Evolutionary conservation across 30 jellyfish, hydroid and myxozoan genomes (phyloP).

Genomic region (Aurelia coerulea): DNA sequence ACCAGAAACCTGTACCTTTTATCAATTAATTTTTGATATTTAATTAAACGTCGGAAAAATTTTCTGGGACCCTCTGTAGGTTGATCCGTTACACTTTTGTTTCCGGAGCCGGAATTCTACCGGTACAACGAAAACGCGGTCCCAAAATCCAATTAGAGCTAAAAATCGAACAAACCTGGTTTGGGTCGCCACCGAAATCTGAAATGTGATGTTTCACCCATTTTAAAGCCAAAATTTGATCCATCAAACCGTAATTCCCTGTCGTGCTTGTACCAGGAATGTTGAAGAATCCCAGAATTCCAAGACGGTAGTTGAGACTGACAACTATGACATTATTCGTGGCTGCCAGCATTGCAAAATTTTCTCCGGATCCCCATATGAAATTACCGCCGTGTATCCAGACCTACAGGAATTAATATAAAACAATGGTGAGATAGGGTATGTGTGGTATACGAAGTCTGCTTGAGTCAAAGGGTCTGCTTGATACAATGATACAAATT

Average conservation of each 20-base stretch:
- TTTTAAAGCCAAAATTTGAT: conserved; percentile 76
- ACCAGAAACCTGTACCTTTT: too few relatives aligned
- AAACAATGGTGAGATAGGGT: too few relatives aligned
- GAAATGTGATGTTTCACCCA: conserved; percentile 74
- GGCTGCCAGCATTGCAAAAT: conserved; percentile 54
- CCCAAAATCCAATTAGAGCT: too few relatives aligned
- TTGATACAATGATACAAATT: too few relatives aligned
- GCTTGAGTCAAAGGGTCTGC: too few relatives aligned
- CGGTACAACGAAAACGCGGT: too few relatives aligned
- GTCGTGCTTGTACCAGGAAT: conserved; percentile 42
- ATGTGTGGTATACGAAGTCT: too few relatives aligned
- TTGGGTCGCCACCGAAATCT: conserved; percentile 83
- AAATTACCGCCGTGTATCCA: conserved; percentile 84
- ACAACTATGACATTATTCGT: conserved; percentile 65
- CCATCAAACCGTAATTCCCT: conserved; percentile 87
- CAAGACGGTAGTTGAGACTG: conserved; percentile 72
- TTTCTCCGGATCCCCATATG: conserved; percentile 35
- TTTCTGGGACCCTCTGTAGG: too few relatives aligned
- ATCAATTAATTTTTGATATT: too few relatives aligned
- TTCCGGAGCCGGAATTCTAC: too few relatives aligned
- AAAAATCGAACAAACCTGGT: background rate
- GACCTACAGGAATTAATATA: conserved; percentile 15
- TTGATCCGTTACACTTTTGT: too few relatives aligned
- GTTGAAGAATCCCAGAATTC: conserved; percentile 76
- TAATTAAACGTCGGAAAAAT: too few relatives aligned